Conservation (phyloP, 1,140 invertebrate genomes). For the Pristionchus pacificus region DNA sequence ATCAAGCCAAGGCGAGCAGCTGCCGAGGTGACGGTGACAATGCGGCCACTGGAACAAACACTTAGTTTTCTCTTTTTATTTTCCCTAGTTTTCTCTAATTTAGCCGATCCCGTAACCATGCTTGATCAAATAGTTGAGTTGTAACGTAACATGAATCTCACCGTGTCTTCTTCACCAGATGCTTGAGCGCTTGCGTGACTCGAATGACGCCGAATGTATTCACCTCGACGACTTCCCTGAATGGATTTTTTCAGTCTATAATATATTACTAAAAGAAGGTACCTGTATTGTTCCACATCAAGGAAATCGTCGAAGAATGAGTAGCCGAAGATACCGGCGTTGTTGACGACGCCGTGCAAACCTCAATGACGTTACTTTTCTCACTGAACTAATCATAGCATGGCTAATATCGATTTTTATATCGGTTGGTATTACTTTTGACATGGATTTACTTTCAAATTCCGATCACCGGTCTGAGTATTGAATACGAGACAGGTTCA, state of each 20-base stretch:
- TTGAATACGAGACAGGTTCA: background rate
- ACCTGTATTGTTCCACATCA: too few relatives aligned
- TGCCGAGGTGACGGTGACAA: conserved; percentile 24
- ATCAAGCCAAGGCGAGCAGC: conserved; percentile 16
- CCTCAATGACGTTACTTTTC: background rate
- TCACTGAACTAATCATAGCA: background rate
- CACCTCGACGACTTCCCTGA: conserved; percentile 22
- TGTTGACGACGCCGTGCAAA: background rate
- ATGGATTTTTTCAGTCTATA: too few relatives aligned
- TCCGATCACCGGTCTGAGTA: background rate
- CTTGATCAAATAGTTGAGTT: too few relatives aligned
- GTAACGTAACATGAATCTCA: too few relatives aligned
- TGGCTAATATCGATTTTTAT: background rate
- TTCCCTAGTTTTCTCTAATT: background rate
- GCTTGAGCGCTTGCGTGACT: conserved; percentile 31
- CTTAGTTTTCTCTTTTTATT: background rate
- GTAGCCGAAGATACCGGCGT: background rate
- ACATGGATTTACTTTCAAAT: background rate
- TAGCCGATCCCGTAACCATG: background rate
- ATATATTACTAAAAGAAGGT: too few relatives aligned
- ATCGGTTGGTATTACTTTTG: background rate
- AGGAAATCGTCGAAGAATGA: background rate
- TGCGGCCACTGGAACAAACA: conserved; percentile 20
- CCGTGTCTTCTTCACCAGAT: conserved; percentile 30
- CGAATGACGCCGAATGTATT: conserved; percentile 32